Percentiles rank a stretch among this genome's conserved stretches.
Evolutionary conservation across 2,888 invertebrate species (phyloP).

Genomic region (Tipula lateralis): DNA sequence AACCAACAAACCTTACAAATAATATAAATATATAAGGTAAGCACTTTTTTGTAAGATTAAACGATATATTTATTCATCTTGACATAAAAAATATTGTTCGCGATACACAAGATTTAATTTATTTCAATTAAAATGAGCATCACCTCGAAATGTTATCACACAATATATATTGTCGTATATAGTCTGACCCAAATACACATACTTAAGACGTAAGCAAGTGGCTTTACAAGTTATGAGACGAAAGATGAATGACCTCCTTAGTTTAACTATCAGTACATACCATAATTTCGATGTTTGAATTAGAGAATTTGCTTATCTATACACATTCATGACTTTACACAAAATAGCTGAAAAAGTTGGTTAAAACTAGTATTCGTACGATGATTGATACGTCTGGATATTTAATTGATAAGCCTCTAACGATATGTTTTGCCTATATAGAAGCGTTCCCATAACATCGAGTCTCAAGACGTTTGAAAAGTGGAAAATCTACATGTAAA

Average conservation of each 20-base stretch:
- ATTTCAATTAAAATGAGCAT: not conserved
- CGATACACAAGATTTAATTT: not conserved
- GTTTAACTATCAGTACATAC: not conserved
- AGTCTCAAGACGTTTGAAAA: not conserved
- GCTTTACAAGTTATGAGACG: not conserved
- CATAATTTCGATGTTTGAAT: not conserved
- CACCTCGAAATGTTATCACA: not conserved
- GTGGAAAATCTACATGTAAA: not conserved
- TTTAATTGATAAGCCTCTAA: not conserved
- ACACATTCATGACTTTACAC: not conserved
- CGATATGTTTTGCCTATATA: too few relatives aligned
- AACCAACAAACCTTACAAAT: not conserved
- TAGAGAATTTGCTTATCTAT: not conserved
- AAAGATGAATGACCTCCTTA: not conserved
- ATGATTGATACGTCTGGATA: not conserved
- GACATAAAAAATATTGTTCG: not conserved
- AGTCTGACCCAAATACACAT: not conserved
- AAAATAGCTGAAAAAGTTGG: not conserved
- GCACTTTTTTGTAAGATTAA: not conserved
- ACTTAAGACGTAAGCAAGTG: not conserved
- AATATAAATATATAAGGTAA: not conserved
- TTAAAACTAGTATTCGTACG: not conserved
- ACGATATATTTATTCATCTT: not conserved
- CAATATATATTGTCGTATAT: not conserved
- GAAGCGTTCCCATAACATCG: not conserved